A percentile compares a stretch with the other conserved stretches of the same genome.
These are phyloP conservation scores for Prunella himalayana DNA, from an alignment of 2,113 vertebrate genomes.

Conservation along the genomic window DNA sequence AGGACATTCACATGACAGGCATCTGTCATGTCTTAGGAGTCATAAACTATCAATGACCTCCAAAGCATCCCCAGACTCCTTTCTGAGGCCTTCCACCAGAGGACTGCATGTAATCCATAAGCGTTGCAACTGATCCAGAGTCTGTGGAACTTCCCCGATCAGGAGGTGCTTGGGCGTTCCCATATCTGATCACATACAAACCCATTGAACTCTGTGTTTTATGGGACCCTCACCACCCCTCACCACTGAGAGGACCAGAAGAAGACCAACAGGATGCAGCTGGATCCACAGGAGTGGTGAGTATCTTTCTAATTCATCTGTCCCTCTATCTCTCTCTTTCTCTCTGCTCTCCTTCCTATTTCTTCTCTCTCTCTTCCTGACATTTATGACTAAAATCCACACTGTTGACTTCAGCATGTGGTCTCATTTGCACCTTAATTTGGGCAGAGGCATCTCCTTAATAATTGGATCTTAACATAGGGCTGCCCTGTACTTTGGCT, in stretches of 20 bases:
- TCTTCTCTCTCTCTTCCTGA: background rate
- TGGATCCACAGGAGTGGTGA: background rate
- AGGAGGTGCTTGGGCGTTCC: fast-evolving
- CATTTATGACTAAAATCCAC: background rate
- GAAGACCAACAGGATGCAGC: background rate
- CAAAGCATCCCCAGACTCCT: fast-evolving
- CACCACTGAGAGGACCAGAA: background rate
- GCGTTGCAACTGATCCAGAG: background rate
- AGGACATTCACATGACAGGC: background rate
- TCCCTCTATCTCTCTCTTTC: background rate
- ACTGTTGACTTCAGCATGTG: background rate
- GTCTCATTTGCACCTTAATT: background rate
- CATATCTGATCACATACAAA: background rate
- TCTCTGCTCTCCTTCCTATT: background rate
- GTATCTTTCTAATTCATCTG: background rate
- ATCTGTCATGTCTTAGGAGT: background rate
- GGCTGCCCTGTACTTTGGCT: background rate
- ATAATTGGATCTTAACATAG: background rate
- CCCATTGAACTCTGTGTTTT: background rate
- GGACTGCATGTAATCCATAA: background rate
- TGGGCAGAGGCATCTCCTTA: fast-evolving
- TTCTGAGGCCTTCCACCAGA: background rate
- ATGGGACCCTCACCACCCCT: background rate
- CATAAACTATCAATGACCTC: background rate
- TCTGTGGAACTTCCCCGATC: background rate